Conservation (phyloP, 2,888 invertebrate species). For the Pristionchus exspectatus region DNA sequence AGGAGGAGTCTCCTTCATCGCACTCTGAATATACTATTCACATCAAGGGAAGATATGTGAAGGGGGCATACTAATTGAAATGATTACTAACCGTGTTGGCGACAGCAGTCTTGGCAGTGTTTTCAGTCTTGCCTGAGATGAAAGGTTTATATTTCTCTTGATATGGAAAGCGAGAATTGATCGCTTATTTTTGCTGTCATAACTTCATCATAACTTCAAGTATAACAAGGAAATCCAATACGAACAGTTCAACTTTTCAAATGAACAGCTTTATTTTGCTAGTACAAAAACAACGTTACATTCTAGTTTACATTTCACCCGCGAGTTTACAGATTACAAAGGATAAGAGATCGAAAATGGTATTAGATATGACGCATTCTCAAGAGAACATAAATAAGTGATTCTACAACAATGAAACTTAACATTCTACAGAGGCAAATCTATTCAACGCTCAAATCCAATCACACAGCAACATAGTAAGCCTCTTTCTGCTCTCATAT, state of each 20-base stretch:
- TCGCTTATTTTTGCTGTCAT: constrained; percentile 3
- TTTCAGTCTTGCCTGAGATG: constrained; percentile 43
- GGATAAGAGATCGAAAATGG: constrained; percentile 19
- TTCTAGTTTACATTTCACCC: background rate
- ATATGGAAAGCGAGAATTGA: no score
- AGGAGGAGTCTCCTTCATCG: constrained; percentile 55
- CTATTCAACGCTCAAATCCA: no score
- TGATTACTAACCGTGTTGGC: background rate
- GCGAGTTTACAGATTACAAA: background rate
- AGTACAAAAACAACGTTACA: background rate
- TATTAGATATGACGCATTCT: background rate
- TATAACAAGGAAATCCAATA: constrained; percentile 23
- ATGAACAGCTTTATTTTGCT: background rate
- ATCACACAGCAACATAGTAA: no score
- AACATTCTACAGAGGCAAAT: background rate
- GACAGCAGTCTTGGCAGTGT: constrained; percentile 41
- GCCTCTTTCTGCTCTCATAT: no score
- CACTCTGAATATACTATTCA: constrained; percentile 13
- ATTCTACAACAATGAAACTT: constrained; percentile 23
- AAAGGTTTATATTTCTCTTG: no score
- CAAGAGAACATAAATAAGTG: background rate
- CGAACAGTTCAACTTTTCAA: background rate
- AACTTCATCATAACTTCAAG: background rate
- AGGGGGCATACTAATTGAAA: background rate
- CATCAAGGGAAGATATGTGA: background rate